Percentiles rank a stretch among this genome's conserved stretches.
Conservation (phyloP, 2,888 invertebrate species). For the Chromoteleia sp. region DNA sequence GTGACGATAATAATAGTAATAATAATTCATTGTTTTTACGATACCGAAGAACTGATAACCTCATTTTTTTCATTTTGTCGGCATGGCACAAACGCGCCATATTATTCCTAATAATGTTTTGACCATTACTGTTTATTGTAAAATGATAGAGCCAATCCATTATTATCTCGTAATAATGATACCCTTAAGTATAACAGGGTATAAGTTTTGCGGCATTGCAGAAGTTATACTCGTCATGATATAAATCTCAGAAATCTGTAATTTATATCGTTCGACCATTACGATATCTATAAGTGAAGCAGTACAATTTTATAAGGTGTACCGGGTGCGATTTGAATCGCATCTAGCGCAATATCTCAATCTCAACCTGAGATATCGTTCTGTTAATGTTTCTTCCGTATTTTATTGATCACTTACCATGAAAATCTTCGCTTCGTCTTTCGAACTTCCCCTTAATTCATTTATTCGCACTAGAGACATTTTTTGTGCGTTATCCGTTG, state of each 20-base stretch:
- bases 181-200: conserved; percentile 16
- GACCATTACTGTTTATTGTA: conserved; percentile 42
- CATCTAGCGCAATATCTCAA: conserved; percentile 42
- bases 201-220: conserved; percentile 30
- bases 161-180: conserved; percentile 48
- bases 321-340: conserved; percentile 48
- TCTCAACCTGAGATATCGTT: conserved; percentile 8
- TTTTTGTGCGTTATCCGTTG: not conserved
- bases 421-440: not conserved
- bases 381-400: conserved; percentile 26
- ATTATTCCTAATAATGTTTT: conserved; percentile 47
- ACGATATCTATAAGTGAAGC: conserved; percentile 46
- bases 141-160: conserved; percentile 33
- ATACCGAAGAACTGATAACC: conserved; percentile 32
- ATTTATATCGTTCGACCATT: conserved; percentile 46
- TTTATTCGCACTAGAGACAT: not conserved
- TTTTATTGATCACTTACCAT: conserved; percentile 19
- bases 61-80: conserved; percentile 29
- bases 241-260: conserved; percentile 50
- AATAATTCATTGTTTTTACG: conserved; percentile 42
- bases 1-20: conserved; percentile 51
- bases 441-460: not conserved
- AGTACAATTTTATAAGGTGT: conserved; percentile 42
- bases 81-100: conserved; percentile 23
- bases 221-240: conserved; percentile 40